These are phyloP conservation scores for Aphidius colemani DNA, from an alignment of 2,888 invertebrate species.

Conservation along the genomic window DNA sequence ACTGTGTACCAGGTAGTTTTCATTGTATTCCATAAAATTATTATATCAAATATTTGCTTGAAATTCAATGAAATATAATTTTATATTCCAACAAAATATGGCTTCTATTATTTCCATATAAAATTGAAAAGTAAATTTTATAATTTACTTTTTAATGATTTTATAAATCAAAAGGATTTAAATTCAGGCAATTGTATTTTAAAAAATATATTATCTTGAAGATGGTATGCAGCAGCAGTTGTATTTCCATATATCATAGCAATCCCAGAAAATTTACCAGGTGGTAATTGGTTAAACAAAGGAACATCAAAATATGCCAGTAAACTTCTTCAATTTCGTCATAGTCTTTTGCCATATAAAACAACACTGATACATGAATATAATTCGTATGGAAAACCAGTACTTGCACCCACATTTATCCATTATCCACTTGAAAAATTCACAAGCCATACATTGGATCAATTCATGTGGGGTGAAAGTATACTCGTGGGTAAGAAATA, in stretches of 20 bases:
- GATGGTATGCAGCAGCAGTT: constrained; percentile 42
- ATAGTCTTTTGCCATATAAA: constrained; percentile 37
- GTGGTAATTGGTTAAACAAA: constrained; percentile 30
- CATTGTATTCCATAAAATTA: constrained; percentile 1
- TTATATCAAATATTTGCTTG: too few species aligned
- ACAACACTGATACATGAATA: constrained; percentile 33
- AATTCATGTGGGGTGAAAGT: constrained; percentile 42
- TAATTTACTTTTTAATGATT: too few species aligned
- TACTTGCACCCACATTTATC: constrained; percentile 36
- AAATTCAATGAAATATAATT: too few species aligned
- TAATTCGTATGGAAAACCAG: constrained; percentile 32
- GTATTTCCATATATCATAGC: constrained; percentile 38
- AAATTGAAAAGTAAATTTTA: too few species aligned
- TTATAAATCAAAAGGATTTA: not conserved
- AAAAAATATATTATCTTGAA: constrained; percentile 10
- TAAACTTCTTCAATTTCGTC: constrained; percentile 33
- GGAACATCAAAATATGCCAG: constrained; percentile 29
- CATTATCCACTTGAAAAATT: constrained; percentile 35
- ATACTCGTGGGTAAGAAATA: constrained; percentile 39
- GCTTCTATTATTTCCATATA: too few species aligned
- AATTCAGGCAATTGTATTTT: too few species aligned
- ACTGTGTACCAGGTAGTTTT: constrained; percentile 39
- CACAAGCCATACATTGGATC: constrained; percentile 28
- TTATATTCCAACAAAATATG: too few species aligned
- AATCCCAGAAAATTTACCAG: constrained; percentile 37